A percentile compares a stretch with the other conserved stretches of the same genome.
Evolutionary conservation across 2,888 invertebrate genomes (phyloP).

Genomic region (Ornithoptera alexandrae): DNA sequence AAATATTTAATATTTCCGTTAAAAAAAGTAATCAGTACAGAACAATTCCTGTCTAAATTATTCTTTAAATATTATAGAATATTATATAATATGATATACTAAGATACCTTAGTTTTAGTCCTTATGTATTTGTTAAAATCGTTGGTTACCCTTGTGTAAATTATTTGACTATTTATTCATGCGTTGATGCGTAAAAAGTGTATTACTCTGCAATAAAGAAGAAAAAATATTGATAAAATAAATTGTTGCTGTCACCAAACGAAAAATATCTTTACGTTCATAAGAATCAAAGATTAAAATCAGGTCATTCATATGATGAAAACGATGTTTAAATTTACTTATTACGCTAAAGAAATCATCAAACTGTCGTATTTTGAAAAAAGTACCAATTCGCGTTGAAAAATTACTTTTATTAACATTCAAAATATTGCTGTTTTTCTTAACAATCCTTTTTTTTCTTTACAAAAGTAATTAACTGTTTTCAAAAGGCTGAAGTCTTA

Average conservation of each 20-base stretch:
- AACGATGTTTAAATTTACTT: slow-evolving; percentile 23
- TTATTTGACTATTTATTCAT: background rate
- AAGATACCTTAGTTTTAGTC: no score
- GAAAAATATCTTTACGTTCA: slow-evolving; percentile 7
- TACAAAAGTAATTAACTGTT: background rate
- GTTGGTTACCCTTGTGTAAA: background rate
- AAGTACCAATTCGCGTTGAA: slow-evolving; percentile 3
- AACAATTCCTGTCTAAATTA: no score
- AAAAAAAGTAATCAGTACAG: no score
- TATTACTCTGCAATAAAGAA: background rate
- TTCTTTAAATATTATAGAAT: no score
- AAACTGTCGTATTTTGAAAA: slow-evolving; percentile 12
- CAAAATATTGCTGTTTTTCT: background rate
- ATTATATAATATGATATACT: no score
- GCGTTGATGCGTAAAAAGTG: background rate
- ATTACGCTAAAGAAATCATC: slow-evolving; percentile 22
- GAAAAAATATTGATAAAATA: background rate
- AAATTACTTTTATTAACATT: slow-evolving; percentile 8
- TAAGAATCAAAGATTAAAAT: slow-evolving; percentile 12
- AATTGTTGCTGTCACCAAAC: background rate
- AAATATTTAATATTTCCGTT: no score
- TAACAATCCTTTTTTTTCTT: background rate
- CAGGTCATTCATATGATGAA: slow-evolving; percentile 8
- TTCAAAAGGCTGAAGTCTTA: background rate
- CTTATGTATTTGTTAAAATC: no score